Percentiles rank a stretch among this genome's conserved stretches.
Evolutionary conservation across 1,140 invertebrate species (phyloP).

Genomic region (Eulimnadia texana): DNA sequence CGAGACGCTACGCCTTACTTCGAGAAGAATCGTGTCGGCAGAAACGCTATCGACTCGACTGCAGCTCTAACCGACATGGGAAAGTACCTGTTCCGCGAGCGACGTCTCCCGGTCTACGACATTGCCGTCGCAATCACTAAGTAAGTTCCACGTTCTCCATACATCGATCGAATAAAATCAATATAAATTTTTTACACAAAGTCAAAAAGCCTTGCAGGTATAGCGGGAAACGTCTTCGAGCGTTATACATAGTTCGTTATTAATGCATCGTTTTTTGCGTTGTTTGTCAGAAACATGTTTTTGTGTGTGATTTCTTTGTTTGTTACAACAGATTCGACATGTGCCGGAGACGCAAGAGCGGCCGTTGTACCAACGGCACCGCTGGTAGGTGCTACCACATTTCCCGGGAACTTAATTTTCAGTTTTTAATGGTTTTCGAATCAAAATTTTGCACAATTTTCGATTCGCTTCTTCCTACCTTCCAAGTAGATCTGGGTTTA

Average conservation of each 20-base stretch:
- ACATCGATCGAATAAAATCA: not conserved
- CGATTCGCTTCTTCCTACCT: too few relatives aligned
- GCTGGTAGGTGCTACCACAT: slow-evolving; percentile 52
- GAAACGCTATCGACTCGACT: slow-evolving; percentile 85
- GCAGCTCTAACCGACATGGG: slow-evolving; percentile 90
- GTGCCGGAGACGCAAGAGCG: slow-evolving; percentile 84
- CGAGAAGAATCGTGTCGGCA: slow-evolving; percentile 78
- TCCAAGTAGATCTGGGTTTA: too few relatives aligned
- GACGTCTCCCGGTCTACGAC: slow-evolving; percentile 83
- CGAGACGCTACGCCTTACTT: slow-evolving; percentile 87
- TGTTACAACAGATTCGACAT: slow-evolving; percentile 74
- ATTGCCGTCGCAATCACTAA: slow-evolving; percentile 91
- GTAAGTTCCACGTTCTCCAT: slow-evolving; percentile 41
- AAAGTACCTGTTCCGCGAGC: slow-evolving; percentile 88
- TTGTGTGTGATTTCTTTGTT: slow-evolving; percentile 8
- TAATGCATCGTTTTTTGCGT: not conserved
- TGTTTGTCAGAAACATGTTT: too few relatives aligned
- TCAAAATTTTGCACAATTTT: too few relatives aligned
- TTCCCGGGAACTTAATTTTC: not conserved
- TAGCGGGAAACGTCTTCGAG: too few relatives aligned
- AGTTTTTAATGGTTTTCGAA: not conserved
- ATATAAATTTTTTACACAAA: not conserved
- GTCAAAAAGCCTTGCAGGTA: not conserved
- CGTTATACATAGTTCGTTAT: too few relatives aligned
- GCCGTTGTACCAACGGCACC: slow-evolving; percentile 88